Conservation (phyloP, 2,113 vertebrate genomes). For the Hydrolagus affinis region DNA sequence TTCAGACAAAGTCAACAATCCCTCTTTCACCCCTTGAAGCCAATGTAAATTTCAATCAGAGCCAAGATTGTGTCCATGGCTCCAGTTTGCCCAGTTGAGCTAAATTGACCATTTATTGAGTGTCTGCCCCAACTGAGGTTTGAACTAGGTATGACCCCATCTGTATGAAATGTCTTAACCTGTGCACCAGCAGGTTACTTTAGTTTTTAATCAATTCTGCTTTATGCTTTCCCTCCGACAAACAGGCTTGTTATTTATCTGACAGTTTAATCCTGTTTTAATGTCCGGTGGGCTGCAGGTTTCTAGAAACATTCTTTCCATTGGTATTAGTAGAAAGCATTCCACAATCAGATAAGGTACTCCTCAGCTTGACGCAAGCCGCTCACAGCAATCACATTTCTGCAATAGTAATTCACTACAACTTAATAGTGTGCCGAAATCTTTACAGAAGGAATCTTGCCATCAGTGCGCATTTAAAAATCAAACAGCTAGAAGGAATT, state of each 20-base stretch:
- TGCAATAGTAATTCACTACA: not conserved
- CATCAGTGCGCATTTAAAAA: constrained; percentile 9
- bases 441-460: not conserved
- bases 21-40: not conserved
- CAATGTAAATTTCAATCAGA: not conserved
- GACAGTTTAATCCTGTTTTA: not conserved
- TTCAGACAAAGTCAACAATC: not conserved
- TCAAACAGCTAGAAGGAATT: not conserved
- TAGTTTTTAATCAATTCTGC: not conserved
- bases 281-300: not conserved
- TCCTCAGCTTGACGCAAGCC: not conserved
- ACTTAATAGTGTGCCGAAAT: not conserved
- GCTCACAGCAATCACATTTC: not conserved
- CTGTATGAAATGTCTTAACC: not conserved
- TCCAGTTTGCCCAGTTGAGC: constrained; percentile 12
- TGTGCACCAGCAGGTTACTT: not conserved
- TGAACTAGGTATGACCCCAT: not conserved
- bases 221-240: not conserved
- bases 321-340: not conserved
- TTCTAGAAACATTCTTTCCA: not conserved
- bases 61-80: constrained; percentile 2
- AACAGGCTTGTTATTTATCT: not conserved
- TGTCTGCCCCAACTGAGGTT: not conserved
- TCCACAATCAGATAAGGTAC: not conserved
- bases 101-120: not conserved